Conservation (phyloP, 2,113 vertebrate species). For the Cyanoramphus novaezelandiae region DNA sequence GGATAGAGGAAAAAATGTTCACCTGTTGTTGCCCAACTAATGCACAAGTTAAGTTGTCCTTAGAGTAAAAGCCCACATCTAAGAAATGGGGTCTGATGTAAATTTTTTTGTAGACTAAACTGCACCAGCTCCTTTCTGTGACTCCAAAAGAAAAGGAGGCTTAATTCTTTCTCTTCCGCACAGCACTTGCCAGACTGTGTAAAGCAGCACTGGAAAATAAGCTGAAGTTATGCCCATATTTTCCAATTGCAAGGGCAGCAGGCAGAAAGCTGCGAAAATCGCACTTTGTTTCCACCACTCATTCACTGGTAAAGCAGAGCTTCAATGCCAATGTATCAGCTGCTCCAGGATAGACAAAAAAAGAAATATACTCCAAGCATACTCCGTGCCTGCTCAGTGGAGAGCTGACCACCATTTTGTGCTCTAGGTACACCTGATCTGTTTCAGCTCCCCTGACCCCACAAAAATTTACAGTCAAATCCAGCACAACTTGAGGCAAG, state of each 20-base stretch:
- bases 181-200: neutral
- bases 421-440: neutral
- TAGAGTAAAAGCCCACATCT: neutral
- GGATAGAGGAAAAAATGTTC: neutral
- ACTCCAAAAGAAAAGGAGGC: neutral
- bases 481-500: neutral
- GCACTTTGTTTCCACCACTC: neutral
- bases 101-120: neutral
- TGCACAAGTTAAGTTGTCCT: neutral
- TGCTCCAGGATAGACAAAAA: neutral
- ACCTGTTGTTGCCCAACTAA: neutral
- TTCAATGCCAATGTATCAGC: neutral
- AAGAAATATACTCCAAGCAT: neutral
- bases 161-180: neutral
- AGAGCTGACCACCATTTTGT: neutral
- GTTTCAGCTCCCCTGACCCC: neutral
- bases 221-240: neutral
- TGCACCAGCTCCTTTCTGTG: neutral
- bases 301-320: neutral
- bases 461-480: slow-evolving; percentile 12
- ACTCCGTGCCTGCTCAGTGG: neutral
- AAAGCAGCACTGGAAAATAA: neutral
- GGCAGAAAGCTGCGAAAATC: neutral
- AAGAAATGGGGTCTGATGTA: neutral
- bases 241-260: neutral